Conservation (phyloP, 2,113 vertebrate species). For the Turnix velox region DNA sequence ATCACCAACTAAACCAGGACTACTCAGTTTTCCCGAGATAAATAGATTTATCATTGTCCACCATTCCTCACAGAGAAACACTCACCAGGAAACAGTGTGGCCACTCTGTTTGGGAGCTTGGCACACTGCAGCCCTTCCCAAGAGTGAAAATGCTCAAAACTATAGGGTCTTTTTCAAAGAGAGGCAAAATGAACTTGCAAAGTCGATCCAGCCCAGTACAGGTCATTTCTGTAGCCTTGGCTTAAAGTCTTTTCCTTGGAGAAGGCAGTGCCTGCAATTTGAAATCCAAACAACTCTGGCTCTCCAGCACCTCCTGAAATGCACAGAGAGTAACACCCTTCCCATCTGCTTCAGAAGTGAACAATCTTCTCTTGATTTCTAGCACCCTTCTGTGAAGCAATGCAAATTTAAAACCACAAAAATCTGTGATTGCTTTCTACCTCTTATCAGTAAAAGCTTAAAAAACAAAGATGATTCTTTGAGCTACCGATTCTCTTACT, state of each 20-base stretch:
- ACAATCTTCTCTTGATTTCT: background rate
- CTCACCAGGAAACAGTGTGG: fast-evolving
- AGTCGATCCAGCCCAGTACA: background rate
- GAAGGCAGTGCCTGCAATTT: background rate
- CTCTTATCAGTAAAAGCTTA: background rate
- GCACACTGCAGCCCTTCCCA: background rate
- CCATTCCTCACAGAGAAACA: background rate
- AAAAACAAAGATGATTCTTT: background rate
- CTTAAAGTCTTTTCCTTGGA: background rate
- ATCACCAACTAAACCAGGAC: background rate
- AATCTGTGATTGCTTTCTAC: background rate
- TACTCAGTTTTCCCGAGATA: background rate
- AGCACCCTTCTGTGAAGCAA: background rate
- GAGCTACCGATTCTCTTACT: background rate
- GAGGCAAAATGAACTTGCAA: background rate
- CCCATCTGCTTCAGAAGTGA: background rate
- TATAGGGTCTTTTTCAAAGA: background rate
- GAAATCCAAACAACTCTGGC: background rate
- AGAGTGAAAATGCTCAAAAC: background rate
- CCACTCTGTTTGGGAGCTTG: background rate
- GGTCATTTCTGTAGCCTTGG: background rate
- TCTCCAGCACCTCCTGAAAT: background rate
- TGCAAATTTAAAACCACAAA: background rate
- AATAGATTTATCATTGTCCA: background rate
- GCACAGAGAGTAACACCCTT: background rate